Conservation (phyloP, 37 sponge, comb jelly and placozoan genomes). For the Beroe ovata region DNA sequence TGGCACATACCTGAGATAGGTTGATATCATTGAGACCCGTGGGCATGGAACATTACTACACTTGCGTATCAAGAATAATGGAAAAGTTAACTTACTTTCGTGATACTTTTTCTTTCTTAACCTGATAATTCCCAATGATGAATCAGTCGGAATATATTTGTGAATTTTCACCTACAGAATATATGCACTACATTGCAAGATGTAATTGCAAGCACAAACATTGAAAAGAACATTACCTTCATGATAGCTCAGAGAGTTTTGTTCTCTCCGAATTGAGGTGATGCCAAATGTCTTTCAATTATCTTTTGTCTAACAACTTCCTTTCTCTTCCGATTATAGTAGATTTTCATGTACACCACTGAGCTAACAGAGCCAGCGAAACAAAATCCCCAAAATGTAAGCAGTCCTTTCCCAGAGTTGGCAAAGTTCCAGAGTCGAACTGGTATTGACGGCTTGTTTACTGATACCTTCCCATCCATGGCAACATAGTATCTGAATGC, state of each 20-base stretch:
- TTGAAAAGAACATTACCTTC: no score
- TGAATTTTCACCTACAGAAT: no score
- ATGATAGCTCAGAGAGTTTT: no score
- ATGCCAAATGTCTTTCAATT: not conserved
- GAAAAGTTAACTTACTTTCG: not conserved
- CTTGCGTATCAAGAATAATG: no score
- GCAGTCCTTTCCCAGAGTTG: conserved; percentile 32
- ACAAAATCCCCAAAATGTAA: conserved; percentile 36
- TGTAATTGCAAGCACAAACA: no score
- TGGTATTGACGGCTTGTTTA: not conserved
- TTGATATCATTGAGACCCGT: no score
- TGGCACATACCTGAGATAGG: conserved; percentile 20
- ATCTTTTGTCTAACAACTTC: conserved; percentile 34
- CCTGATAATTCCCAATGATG: no score
- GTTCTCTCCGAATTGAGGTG: not conserved
- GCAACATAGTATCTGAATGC: no score
- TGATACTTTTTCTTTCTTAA: not conserved
- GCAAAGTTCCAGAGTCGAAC: conserved; percentile 60
- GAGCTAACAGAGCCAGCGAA: conserved; percentile 25
- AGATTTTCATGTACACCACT: conserved; percentile 6
- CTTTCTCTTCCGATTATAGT: not conserved
- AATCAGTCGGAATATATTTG: no score
- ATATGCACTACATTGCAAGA: no score
- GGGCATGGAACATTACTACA: no score
- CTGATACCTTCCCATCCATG: not conserved